Evolutionary conservation across 2,113 vertebrate genomes (phyloP).

Genomic region (Suricata suricatta): DNA sequence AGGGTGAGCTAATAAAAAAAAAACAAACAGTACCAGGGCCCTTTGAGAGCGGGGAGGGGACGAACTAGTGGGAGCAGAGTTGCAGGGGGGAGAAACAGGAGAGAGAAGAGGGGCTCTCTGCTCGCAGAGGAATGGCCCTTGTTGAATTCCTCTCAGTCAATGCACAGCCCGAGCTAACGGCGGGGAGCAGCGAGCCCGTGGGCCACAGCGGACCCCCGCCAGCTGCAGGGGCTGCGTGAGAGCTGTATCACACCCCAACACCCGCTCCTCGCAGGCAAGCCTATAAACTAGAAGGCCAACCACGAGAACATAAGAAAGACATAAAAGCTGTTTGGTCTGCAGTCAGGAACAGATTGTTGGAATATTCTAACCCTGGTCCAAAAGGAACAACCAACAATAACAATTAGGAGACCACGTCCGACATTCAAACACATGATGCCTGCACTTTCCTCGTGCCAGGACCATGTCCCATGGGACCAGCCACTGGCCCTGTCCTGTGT

Average conservation of each 20-base stretch:
- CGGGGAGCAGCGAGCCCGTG: not conserved
- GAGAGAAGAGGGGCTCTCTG: not conserved
- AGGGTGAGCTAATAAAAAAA: conserved; percentile 32
- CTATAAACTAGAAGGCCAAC: conserved; percentile 73
- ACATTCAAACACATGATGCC: not conserved
- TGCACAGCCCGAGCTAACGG: not conserved
- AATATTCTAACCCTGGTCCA: conserved; percentile 48
- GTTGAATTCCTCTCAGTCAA: not conserved
- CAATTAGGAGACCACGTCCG: not conserved
- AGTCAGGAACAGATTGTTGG: conserved; percentile 54
- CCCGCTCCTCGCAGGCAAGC: conserved; percentile 56
- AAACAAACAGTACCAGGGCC: not conserved
- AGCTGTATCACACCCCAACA: conserved; percentile 42
- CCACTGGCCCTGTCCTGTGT: accelerated
- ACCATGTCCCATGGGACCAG: not conserved
- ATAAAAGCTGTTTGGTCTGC: conserved; percentile 68
- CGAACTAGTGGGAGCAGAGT: conserved; percentile 41
- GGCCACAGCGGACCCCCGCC: conserved; percentile 28
- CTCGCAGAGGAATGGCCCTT: not conserved
- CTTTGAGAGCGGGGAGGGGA: conserved; percentile 28
- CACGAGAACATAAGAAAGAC: conserved; percentile 35
- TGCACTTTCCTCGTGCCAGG: not conserved
- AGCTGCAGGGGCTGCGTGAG: not conserved
- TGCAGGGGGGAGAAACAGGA: not conserved
- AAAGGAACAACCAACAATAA: conserved; percentile 60